A percentile compares a stretch with the other conserved stretches of the same genome.
These are phyloP conservation scores for Hydrolagus affinis DNA, from an alignment of 2,113 vertebrate species.

Conservation along the genomic window DNA sequence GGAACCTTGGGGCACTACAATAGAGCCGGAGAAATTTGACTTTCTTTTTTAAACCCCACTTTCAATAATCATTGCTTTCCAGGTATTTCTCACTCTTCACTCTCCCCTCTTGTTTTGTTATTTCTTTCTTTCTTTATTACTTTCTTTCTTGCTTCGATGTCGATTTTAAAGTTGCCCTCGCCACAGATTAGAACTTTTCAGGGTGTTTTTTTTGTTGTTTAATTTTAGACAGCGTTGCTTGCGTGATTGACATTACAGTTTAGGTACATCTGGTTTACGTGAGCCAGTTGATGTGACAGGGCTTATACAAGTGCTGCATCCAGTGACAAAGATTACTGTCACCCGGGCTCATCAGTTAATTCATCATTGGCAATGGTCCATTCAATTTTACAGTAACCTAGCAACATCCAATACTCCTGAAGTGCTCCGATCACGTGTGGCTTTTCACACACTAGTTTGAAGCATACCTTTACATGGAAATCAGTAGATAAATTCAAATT, in stretches of 20 bases:
- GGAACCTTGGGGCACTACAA: neutral
- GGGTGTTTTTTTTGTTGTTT: constrained; percentile 24
- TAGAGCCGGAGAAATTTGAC: neutral
- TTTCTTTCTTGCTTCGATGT: neutral
- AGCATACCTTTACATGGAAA: constrained; percentile 74
- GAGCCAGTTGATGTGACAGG: constrained; percentile 94
- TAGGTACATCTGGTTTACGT: constrained; percentile 92
- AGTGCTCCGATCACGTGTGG: constrained; percentile 66
- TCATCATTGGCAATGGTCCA: constrained; percentile 86
- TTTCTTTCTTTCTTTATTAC: neutral
- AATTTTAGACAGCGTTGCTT: constrained; percentile 50
- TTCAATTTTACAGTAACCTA: constrained; percentile 89
- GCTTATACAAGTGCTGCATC: constrained; percentile 91
- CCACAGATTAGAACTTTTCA: constrained; percentile 10
- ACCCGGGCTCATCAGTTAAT: constrained; percentile 82
- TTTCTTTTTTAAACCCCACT: neutral
- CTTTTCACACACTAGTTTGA: constrained; percentile 62
- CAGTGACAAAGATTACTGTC: constrained; percentile 88
- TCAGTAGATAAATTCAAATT: constrained; percentile 66
- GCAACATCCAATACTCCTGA: constrained; percentile 81
- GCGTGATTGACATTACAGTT: constrained; percentile 54
- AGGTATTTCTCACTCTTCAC: neutral
- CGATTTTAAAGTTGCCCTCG: constrained; percentile 3
- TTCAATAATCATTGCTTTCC: neutral
- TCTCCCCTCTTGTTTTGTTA: neutral